Evolutionary conservation across 1,140 invertebrate genomes (phyloP), one percentile per base, ranked within the genome.

Genomic region (Pygmarrhopalites habei): DNA sequence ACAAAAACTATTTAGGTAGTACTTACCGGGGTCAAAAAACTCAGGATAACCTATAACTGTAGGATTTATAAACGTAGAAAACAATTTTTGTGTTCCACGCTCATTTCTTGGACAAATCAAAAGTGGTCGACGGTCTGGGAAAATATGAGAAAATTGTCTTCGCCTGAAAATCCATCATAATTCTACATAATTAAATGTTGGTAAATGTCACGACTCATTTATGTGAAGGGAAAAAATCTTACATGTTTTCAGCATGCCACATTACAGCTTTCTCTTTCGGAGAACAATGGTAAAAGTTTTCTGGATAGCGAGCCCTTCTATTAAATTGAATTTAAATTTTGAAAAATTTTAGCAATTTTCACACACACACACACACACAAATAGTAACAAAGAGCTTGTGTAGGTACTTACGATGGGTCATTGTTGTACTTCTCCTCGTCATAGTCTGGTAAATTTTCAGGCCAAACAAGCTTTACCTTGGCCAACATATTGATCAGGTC

Each of bases 81-180:
- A 71, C 3, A 71, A 23, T 35, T 71, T 71, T 61, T 71, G 69
- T 25, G 26, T 49, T 21, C 62, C 69, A 74, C 87, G 92, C 77
- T 93, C 90, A 77, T 94, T 94, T 44, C 85, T 81, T 46, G 84
- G 82, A 26, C 84, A 86, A 17, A 94, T 73, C 30, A 92, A 77
- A 43, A 92, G 72, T 12, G 86, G 86, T 67, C 84, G 85, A 60
- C 87, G 79, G 53, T 84, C 75, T 1, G 82, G 79, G 74, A 84
- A 87, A 53, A 83, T 77, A 61, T 80, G 78, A 23, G 78, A 76
- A 78, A 85, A 91, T 70, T 93, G 90, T 64, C 82, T 80, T 47
- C 89, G 80, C n/a, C n/a, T n/a, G 74, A 93, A 94, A 74, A 92
- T n/a, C n/a, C n/a, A n/a, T n/a, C n/a, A n/a, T n/a, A n/a, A 35